These are phyloP conservation scores for Potamilus streckersoni DNA, from an alignment of 1,140 invertebrate genomes.

Conservation along the genomic window DNA sequence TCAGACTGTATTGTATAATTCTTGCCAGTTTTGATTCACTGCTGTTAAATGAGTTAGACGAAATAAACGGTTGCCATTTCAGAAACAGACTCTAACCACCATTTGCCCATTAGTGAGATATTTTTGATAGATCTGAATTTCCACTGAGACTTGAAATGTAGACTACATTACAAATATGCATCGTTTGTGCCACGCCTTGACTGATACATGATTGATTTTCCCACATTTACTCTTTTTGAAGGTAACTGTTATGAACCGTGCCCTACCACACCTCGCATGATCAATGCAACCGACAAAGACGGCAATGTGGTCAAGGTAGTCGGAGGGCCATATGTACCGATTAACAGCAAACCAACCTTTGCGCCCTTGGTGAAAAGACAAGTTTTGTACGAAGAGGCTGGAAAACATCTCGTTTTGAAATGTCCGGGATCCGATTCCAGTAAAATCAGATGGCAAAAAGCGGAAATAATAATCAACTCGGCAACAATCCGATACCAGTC, in stretches of 20 bases:
- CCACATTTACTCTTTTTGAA: slow-evolving; percentile 10
- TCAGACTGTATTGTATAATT: too few relatives aligned
- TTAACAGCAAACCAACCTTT: slow-evolving; percentile 39
- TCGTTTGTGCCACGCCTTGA: too few relatives aligned
- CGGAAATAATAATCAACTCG: slow-evolving; percentile 44
- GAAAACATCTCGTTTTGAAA: slow-evolving; percentile 43
- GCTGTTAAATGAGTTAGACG: too few relatives aligned
- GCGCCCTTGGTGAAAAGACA: slow-evolving; percentile 46
- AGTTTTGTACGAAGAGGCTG: slow-evolving; percentile 40
- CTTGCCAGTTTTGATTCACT: too few relatives aligned
- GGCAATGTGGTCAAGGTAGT: slow-evolving; percentile 52
- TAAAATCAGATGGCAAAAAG: slow-evolving; percentile 53
- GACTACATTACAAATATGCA: too few relatives aligned
- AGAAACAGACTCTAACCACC: too few relatives aligned
- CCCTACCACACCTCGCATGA: slow-evolving; percentile 44
- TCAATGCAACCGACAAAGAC: slow-evolving; percentile 44
- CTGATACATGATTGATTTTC: too few relatives aligned
- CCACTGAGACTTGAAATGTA: too few relatives aligned
- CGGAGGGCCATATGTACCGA: slow-evolving; percentile 42
- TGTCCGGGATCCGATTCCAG: slow-evolving; percentile 43
- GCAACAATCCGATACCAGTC: slow-evolving; percentile 46
- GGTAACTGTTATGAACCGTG: slow-evolving; percentile 40
- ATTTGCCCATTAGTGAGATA: too few relatives aligned
- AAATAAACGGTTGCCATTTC: too few relatives aligned
- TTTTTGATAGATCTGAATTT: too few relatives aligned